phyloP scores from a whole-genome alignment of 2,888 invertebrate species.

The Erebia aethiops region DNA sequence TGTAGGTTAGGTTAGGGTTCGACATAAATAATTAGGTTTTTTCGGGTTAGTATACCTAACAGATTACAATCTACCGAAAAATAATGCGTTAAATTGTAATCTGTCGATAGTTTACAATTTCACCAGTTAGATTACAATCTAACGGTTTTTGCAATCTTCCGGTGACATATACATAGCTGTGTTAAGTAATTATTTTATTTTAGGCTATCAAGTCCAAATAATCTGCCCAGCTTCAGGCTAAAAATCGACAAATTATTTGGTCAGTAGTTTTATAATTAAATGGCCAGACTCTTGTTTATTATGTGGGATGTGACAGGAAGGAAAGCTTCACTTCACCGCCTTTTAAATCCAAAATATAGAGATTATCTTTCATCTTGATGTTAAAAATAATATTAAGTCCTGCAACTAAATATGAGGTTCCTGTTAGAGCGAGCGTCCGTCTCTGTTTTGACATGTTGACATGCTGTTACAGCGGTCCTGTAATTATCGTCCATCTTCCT shows the following conservation, averaged over 20 bases:
- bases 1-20: too few species aligned
- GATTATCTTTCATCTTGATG: not conserved
- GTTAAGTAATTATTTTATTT: not conserved
- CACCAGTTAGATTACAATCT: too few species aligned
- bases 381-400: conserved; percentile 12
- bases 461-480: conserved; percentile 20
- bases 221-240: not conserved
- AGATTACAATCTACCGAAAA: too few species aligned
- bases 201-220: not conserved
- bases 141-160: too few species aligned
- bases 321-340: not conserved
- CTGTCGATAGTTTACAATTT: too few species aligned
- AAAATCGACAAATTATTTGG: not conserved
- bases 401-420: conserved; percentile 9
- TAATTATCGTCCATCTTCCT: conserved; percentile 30
- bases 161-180: not conserved
- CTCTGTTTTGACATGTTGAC: conserved; percentile 17
- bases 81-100: too few species aligned
- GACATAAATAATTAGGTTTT: too few species aligned
- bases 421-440: not conserved
- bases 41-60: too few species aligned
- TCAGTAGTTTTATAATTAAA: not conserved
- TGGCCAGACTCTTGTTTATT: too few species aligned
- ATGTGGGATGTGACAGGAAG: not conserved
- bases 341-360: not conserved